Conservation (phyloP, 2,888 invertebrate genomes). For the Caenorhabditis plicata region DNA sequence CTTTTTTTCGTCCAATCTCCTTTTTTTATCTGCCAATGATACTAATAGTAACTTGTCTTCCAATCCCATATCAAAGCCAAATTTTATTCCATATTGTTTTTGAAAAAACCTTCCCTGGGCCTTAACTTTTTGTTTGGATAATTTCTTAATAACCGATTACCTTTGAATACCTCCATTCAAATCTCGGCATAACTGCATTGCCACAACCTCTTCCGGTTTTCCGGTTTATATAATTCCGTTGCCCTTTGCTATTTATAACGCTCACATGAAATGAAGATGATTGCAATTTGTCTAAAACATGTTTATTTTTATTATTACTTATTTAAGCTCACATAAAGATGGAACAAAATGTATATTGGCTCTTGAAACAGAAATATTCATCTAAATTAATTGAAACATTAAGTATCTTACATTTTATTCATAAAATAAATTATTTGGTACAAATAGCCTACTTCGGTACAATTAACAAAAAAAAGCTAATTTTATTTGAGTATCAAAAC, state of each 20-base stretch:
- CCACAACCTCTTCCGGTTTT: slow-evolving; percentile 31
- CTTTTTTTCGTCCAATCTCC: slow-evolving; percentile 40
- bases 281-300: not conserved
- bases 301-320: too few species aligned
- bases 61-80: slow-evolving; percentile 37
- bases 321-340: too few species aligned
- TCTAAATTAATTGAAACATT: too few species aligned
- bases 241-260: too few species aligned
- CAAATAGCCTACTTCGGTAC: too few species aligned
- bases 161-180: slow-evolving; percentile 28
- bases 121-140: slow-evolving; percentile 2
- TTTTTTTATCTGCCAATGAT: slow-evolving; percentile 23
- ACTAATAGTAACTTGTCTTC: slow-evolving; percentile 29
- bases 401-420: too few species aligned
- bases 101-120: slow-evolving; percentile 34
- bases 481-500: too few species aligned
- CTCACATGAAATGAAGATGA: not conserved
- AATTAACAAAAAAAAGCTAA: too few species aligned
- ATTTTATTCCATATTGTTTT: slow-evolving; percentile 19
- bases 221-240: slow-evolving; percentile 18
- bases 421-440: too few species aligned
- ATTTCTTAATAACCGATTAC: too few species aligned
- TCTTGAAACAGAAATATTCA: too few species aligned
- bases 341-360: too few species aligned
- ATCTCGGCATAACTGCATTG: slow-evolving; percentile 22